A percentile compares a stretch with the other conserved stretches of the same genome.
Evolutionary conservation across 2,113 vertebrate genomes (phyloP).

Genomic region (Cebidichthys violaceus): DNA sequence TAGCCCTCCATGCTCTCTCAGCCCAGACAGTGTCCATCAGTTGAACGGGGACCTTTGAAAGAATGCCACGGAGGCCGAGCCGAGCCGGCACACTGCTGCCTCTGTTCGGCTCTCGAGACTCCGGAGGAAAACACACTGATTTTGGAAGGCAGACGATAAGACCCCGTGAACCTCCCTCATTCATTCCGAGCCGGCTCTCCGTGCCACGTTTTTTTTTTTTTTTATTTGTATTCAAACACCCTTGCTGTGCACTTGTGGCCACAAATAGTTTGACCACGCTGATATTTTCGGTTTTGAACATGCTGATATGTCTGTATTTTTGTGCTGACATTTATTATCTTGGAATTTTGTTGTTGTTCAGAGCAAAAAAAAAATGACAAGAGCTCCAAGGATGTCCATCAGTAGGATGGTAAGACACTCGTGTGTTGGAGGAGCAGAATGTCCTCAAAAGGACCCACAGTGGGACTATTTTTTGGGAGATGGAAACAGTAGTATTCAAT

Average conservation of each 20-base stretch:
- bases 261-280: conserved; percentile 44
- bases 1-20: conserved; percentile 46
- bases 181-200: conserved; percentile 34
- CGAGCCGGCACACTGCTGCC: conserved; percentile 62
- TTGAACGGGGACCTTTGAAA: conserved; percentile 64
- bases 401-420: neutral
- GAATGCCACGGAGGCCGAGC: conserved; percentile 58
- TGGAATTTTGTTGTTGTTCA: conserved; percentile 1
- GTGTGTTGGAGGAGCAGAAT: neutral
- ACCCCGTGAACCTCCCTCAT: conserved; percentile 57
- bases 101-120: conserved; percentile 71
- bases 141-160: conserved; percentile 60
- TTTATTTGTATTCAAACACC: conserved; percentile 4
- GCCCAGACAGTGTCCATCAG: conserved; percentile 66
- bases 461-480: neutral
- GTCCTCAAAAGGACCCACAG: neutral
- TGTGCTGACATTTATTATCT: conserved; percentile 36
- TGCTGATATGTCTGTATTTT: conserved; percentile 20
- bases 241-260: conserved; percentile 4
- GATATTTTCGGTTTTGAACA: conserved; percentile 37
- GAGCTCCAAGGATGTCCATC: too few relatives aligned
- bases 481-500: too few relatives aligned
- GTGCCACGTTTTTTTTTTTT: conserved; percentile 14
- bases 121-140: conserved; percentile 57
- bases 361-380: neutral